A percentile compares a stretch with the other conserved stretches of the same genome.
These are phyloP conservation scores for Bubo bubo DNA, from an alignment of 2,113 vertebrate genomes.

Conservation along the genomic window DNA sequence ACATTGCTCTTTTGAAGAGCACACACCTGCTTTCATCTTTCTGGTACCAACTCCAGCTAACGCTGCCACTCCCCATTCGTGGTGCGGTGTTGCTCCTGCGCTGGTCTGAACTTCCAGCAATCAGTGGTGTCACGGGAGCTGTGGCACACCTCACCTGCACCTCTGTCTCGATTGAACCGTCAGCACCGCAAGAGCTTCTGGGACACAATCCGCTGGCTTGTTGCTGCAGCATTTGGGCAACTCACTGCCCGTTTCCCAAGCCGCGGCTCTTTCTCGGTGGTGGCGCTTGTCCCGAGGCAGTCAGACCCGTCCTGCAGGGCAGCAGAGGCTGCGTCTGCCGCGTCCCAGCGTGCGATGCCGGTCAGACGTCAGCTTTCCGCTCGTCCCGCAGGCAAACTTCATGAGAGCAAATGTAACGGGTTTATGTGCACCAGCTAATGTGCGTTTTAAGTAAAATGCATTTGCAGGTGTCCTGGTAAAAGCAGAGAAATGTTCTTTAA, in stretches of 20 bases:
- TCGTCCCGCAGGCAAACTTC: background rate
- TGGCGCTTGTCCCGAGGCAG: rapidly evolving
- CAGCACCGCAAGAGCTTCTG: background rate
- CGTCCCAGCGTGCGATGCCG: rapidly evolving
- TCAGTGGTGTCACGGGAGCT: background rate
- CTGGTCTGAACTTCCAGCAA: background rate
- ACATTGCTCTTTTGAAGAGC: background rate
- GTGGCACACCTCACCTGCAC: background rate
- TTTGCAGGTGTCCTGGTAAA: background rate
- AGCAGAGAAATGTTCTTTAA: background rate
- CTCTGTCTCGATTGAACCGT: background rate
- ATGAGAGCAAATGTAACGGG: background rate
- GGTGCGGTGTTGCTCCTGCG: rapidly evolving
- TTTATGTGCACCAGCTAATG: background rate
- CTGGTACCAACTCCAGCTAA: rapidly evolving
- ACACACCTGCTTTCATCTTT: background rate
- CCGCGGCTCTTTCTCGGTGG: rapidly evolving
- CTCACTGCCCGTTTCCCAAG: rapidly evolving
- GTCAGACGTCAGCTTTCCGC: rapidly evolving
- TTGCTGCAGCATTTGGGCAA: background rate
- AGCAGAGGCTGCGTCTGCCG: rapidly evolving
- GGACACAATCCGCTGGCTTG: background rate
- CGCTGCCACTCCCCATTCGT: rapidly evolving
- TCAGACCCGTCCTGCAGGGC: rapidly evolving
- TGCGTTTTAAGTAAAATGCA: background rate